Evolutionary conservation across 2,888 invertebrate genomes (phyloP), one percentile per base, ranked within the genome.

Genomic region (Phymatocera aterrima): DNA sequence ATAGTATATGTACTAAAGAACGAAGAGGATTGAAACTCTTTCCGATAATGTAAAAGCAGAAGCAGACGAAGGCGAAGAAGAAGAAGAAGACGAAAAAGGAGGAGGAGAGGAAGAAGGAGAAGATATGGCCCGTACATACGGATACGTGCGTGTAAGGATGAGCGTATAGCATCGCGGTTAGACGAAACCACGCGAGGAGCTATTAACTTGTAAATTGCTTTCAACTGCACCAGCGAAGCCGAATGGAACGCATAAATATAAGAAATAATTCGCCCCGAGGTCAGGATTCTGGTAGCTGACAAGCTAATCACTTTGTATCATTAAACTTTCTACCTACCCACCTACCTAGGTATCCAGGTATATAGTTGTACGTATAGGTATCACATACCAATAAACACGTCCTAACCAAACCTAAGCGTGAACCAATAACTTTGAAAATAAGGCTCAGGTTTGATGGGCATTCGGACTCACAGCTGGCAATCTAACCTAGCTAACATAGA

Each of bases 171-270:
- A 51, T n/a, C 64, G n/a, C n/a, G 34, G 37, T 8, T 18, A 46
- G 81, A 68, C 68, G 18, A 40, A 54, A 24, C 34, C 82, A 84
- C 82, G 83, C 88, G 88, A 87, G n/a, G n/a, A n/a, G 88, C 89
- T 88, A 90, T 90, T 90, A 90, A 90, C 90, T 90, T 89, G 90
- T 90, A 90, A 90, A 90, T 90, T 90, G 90, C 90, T 90, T 90
- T 90, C 90, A 90, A 89, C 87, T 89, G 86, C 87, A 88, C 86
- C 72, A 83, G 82, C 83, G 83, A 82, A 82, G 81, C 80, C 72
- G 79, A 78, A 79, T 82, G 80, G 80, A 81, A 80, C 81, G 86
- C 87, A 88, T 87, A 87, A 86, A 87, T 88, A 86, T 83, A 78
- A 80, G 77, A 80, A 81, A 83, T 82, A 81, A 78, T 78, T 78